Evolutionary conservation across 2,888 invertebrate genomes (phyloP).

Genomic region (Hirudinaria manillensis): DNA sequence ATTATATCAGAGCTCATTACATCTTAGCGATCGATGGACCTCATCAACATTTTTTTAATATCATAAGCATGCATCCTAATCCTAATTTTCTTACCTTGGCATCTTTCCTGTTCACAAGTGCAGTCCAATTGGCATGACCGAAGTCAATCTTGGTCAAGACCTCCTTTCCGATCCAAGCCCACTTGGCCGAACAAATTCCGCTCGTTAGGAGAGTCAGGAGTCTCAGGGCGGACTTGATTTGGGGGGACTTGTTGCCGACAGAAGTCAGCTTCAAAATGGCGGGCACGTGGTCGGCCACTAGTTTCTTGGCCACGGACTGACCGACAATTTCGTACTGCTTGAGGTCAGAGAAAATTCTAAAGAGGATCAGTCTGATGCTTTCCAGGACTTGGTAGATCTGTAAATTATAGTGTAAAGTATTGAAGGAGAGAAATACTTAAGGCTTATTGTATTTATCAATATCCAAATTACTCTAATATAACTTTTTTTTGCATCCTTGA

Average conservation of each 20-base stretch:
- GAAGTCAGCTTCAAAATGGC: constrained; percentile 21
- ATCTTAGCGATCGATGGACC: too few species aligned
- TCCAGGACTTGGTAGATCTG: constrained; percentile 2
- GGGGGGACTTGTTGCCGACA: constrained; percentile 16
- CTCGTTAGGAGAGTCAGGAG: constrained; percentile 19
- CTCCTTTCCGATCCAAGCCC: constrained; percentile 26
- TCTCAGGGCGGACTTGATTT: constrained; percentile 20
- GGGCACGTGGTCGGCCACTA: constrained; percentile 1
- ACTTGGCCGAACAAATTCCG: constrained; percentile 14
- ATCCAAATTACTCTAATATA: too few species aligned
- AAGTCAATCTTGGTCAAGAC: constrained; percentile 18
- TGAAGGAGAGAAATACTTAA: too few species aligned
- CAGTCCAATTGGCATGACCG: constrained; percentile 22
- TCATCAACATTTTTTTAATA: not conserved
- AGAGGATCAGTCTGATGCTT: constrained; percentile 11
- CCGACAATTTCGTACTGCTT: constrained; percentile 17
- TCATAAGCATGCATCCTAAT: not conserved
- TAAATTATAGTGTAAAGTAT: not conserved
- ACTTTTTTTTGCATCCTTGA: too few species aligned
- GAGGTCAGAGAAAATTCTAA: constrained; percentile 10
- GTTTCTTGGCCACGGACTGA: not conserved
- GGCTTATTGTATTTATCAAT: too few species aligned
- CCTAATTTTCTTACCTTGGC: constrained; percentile 14
- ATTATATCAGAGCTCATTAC: too few species aligned
- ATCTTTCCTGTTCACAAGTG: constrained; percentile 29